These are phyloP conservation scores for Sebastes diploproa DNA, from an alignment of 2,797 vertebrate genomes.

Conservation along the genomic window DNA sequence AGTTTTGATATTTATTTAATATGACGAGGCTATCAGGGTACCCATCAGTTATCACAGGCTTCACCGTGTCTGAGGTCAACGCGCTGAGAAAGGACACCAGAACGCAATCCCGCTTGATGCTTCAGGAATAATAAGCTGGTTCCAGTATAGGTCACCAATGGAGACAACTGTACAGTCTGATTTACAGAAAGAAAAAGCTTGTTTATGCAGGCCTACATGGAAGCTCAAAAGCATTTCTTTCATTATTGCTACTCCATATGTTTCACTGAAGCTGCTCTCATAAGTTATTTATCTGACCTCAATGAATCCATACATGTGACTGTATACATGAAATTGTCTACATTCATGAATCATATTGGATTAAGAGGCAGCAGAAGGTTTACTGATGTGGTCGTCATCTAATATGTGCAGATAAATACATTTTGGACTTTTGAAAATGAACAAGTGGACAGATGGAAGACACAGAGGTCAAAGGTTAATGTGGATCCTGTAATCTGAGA, in stretches of 20 bases:
- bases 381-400: not conserved
- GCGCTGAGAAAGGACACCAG: constrained; percentile 11
- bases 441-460: not conserved
- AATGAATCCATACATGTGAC: not conserved
- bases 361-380: not conserved
- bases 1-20: constrained; percentile 52
- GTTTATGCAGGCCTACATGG: not conserved
- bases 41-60: constrained; percentile 20
- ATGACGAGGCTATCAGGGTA: constrained; percentile 29
- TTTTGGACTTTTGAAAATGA: not conserved
- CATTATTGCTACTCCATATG: not conserved
- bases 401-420: not conserved
- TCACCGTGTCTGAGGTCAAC: constrained; percentile 4
- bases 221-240: not conserved
- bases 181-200: not conserved
- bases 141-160: not conserved
- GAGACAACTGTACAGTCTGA: not conserved
- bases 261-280: not conserved
- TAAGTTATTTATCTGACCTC: constrained; percentile 3
- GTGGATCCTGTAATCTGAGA: constrained; percentile 54
- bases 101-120: not conserved
- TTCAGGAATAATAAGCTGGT: constrained; percentile 12
- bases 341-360: not conserved
- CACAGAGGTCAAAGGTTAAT: constrained; percentile 40
- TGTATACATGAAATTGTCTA: not conserved